Evolutionary conservation across 2,113 vertebrate species (phyloP).

Genomic region (Cacatua alba): DNA sequence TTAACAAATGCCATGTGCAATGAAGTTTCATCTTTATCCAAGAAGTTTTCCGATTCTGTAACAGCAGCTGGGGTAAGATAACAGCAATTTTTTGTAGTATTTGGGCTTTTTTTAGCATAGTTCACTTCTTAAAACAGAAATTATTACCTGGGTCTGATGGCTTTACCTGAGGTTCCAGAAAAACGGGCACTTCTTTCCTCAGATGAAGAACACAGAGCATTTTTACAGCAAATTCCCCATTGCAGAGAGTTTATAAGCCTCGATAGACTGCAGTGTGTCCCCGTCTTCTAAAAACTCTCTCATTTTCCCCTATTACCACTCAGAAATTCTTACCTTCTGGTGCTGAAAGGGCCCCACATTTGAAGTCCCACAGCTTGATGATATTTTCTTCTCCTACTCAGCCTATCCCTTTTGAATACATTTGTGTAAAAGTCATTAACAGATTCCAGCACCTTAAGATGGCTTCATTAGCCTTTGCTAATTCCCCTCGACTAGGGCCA

Average conservation of each 20-base stretch:
- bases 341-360: background rate
- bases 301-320: background rate
- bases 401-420: background rate
- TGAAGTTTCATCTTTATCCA: slow-evolving; percentile 88
- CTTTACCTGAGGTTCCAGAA: background rate
- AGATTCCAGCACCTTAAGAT: background rate
- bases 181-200: background rate
- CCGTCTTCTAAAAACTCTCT: background rate
- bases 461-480: background rate
- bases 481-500: background rate
- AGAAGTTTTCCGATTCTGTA: slow-evolving; percentile 86
- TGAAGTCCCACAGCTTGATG: background rate
- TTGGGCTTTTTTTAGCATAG: background rate
- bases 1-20: slow-evolving; percentile 94
- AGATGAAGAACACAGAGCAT: background rate
- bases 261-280: background rate
- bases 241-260: background rate
- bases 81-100: background rate
- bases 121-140: background rate
- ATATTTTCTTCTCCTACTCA: background rate
- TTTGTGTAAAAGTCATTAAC: background rate
- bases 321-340: background rate
- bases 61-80: slow-evolving; percentile 87
- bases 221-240: background rate
- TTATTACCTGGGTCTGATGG: fast-evolving